Conservation (phyloP, 2,113 vertebrate species). For the Ellobius talpinus region DNA sequence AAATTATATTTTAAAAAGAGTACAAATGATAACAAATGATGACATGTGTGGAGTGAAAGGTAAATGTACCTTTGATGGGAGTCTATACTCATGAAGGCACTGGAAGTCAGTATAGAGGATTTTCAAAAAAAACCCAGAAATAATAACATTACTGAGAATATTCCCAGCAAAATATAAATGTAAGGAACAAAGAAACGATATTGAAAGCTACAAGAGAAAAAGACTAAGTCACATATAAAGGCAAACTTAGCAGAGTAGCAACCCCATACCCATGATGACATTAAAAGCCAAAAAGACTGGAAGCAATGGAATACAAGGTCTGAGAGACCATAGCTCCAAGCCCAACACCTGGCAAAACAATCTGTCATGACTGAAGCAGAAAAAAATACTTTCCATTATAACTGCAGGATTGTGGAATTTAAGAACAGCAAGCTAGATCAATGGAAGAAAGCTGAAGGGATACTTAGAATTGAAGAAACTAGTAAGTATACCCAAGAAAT, state of each 20-base stretch:
- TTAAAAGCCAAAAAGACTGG: not conserved
- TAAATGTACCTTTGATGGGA: too few species aligned
- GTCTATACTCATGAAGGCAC: too few species aligned
- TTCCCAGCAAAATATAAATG: too few species aligned
- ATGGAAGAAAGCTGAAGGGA: not conserved
- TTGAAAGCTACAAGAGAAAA: not conserved
- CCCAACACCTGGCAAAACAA: not conserved
- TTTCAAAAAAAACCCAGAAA: too few species aligned
- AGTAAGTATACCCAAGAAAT: not conserved
- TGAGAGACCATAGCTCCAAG: not conserved
- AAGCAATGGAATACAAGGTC: not conserved
- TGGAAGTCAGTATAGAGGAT: too few species aligned
- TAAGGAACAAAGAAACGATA: not conserved
- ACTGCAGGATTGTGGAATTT: not conserved
- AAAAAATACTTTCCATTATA: not conserved
- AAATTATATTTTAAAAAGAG: too few species aligned
- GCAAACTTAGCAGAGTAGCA: not conserved
- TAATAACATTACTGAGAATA: too few species aligned
- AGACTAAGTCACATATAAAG: not conserved
- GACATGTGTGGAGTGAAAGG: too few species aligned
- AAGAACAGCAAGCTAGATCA: not conserved
- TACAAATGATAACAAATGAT: too few species aligned
- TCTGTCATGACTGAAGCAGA: not conserved
- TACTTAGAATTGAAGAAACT: not conserved
- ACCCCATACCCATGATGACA: not conserved